Evolutionary conservation across 2,888 invertebrate species (phyloP).

Genomic region (Podotricha telesiphe): DNA sequence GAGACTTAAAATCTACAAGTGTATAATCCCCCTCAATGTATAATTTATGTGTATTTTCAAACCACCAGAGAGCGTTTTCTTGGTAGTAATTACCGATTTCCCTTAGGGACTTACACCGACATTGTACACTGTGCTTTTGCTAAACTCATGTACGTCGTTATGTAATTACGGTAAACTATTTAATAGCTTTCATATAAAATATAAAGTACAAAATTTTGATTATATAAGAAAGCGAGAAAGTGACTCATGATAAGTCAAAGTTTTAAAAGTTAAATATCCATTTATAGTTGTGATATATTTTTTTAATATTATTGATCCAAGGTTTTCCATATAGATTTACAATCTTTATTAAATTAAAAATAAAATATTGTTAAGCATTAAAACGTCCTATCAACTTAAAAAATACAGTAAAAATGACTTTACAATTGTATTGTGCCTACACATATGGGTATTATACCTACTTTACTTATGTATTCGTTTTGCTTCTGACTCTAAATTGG

Average conservation of each 20-base stretch:
- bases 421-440: no score
- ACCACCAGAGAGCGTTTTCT: slow-evolving; percentile 37
- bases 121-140: slow-evolving; percentile 23
- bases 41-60: slow-evolving; percentile 27
- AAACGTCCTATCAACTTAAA: no score
- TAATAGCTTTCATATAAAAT: neutral
- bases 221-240: neutral
- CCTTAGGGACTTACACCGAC: slow-evolving; percentile 35
- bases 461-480: neutral
- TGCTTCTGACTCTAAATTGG: neutral
- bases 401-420: no score
- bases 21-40: slow-evolving; percentile 22
- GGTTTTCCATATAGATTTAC: no score
- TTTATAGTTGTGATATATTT: no score
- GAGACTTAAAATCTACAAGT: slow-evolving; percentile 23
- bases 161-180: slow-evolving; percentile 8
- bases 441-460: neutral
- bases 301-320: no score
- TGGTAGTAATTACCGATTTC: slow-evolving; percentile 38
- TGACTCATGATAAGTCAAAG: no score
- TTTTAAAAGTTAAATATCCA: no score
- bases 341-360: no score
- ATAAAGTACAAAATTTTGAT: neutral
- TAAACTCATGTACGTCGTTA: slow-evolving; percentile 8
- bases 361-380: no score